These are phyloP conservation scores for Rana temporaria DNA, from an alignment of 2,113 vertebrate genomes.

Conservation along the genomic window DNA sequence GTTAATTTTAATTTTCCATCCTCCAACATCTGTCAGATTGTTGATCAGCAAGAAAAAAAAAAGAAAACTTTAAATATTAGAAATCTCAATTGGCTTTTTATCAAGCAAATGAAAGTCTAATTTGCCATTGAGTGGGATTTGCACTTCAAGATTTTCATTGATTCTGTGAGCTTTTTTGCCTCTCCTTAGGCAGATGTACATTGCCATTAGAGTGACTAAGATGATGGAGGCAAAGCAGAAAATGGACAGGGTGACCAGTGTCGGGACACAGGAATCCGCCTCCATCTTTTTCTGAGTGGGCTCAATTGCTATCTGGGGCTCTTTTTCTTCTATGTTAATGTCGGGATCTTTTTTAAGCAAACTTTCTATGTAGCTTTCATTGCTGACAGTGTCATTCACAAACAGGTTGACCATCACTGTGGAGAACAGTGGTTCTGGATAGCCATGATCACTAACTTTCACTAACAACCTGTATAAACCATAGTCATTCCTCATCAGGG, in stretches of 20 bases:
- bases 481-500: slow-evolving; percentile 85
- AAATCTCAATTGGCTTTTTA: slow-evolving; percentile 88
- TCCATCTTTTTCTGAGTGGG: slow-evolving; percentile 79
- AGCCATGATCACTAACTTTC: slow-evolving; percentile 95
- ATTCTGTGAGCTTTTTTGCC: slow-evolving; percentile 80
- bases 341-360: slow-evolving; percentile 88
- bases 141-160: slow-evolving; percentile 81
- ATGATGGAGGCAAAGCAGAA: slow-evolving; percentile 87
- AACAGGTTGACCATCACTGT: slow-evolving; percentile 96
- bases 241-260: slow-evolving; percentile 85
- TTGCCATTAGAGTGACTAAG: slow-evolving; percentile 83
- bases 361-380: slow-evolving; percentile 94
- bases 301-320: slow-evolving; percentile 83
- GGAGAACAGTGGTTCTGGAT: slow-evolving; percentile 92
- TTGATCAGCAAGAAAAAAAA: slow-evolving; percentile 53
- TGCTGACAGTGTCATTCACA: slow-evolving; percentile 95
- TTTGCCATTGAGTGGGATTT: slow-evolving; percentile 91
- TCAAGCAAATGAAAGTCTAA: slow-evolving; percentile 81
- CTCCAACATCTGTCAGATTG: slow-evolving; percentile 52
- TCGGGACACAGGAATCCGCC: slow-evolving; percentile 80
- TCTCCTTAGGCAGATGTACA: slow-evolving; percentile 87
- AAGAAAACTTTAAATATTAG: slow-evolving; percentile 82
- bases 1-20: slow-evolving; percentile 25
- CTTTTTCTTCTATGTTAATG: slow-evolving; percentile 88
- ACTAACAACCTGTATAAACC: slow-evolving; percentile 94